A percentile compares a stretch with the other conserved stretches of the same genome.
These are phyloP conservation scores for Mactromeris polynyma DNA, from an alignment of 2,888 invertebrate species.

Conservation along the genomic window DNA sequence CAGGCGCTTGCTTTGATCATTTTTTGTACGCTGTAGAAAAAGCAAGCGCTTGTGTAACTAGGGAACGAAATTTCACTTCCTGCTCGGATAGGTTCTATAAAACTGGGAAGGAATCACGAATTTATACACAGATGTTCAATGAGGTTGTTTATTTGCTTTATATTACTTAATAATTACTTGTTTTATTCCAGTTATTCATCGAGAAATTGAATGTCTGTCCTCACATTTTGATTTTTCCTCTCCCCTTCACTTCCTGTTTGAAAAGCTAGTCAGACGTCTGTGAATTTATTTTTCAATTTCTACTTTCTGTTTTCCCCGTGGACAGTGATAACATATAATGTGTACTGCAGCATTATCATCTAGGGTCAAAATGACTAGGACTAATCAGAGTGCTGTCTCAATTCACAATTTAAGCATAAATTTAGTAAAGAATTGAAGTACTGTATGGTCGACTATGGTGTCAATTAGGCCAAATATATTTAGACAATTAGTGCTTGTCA, in stretches of 20 bases:
- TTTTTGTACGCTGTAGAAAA: not conserved
- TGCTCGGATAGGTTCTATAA: not conserved
- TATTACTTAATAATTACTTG: not conserved
- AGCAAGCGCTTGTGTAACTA: slow-evolving; percentile 14
- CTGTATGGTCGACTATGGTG: too few species aligned
- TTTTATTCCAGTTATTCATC: not conserved
- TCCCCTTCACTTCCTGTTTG: not conserved
- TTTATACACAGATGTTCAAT: not conserved
- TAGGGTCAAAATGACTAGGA: too few species aligned
- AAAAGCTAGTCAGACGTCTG: not conserved
- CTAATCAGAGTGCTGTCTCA: too few species aligned
- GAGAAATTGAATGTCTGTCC: not conserved
- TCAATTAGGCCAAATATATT: too few species aligned
- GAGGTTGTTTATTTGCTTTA: not conserved
- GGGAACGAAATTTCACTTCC: slow-evolving; percentile 17
- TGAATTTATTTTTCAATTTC: not conserved
- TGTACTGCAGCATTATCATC: too few species aligned
- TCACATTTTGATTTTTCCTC: not conserved
- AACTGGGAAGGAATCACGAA: not conserved
- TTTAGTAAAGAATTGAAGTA: too few species aligned
- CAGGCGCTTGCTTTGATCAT: not conserved
- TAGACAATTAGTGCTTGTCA: too few species aligned
- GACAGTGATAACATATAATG: not conserved
- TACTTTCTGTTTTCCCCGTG: not conserved
- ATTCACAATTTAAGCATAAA: too few species aligned